phyloP scores from a whole-genome alignment of 2,888 invertebrate species.

The Drosophila subsilvestris region DNA sequence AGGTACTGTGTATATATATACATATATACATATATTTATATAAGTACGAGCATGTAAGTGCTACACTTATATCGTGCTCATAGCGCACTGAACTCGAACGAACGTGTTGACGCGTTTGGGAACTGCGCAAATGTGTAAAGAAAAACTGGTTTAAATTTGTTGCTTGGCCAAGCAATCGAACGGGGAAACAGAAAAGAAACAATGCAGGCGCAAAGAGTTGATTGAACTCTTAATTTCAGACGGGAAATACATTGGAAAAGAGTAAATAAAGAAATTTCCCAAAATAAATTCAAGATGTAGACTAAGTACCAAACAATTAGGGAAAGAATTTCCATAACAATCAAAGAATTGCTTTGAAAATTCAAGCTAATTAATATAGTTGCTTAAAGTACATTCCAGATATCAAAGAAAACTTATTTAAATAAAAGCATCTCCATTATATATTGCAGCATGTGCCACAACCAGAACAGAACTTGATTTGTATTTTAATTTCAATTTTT shows the following conservation, averaged over 20 bases:
- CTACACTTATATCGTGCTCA: conserved; percentile 23
- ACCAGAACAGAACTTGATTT: conserved; percentile 18
- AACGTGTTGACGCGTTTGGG: conserved; percentile 3
- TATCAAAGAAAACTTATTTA: background rate
- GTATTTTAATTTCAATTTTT: background rate
- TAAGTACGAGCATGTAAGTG: background rate
- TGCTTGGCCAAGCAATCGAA: conserved; percentile 13
- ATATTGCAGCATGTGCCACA: background rate
- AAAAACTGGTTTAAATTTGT: conserved; percentile 43
- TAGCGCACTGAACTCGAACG: conserved; percentile 33
- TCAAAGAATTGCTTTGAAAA: background rate
- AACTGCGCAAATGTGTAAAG: conserved; percentile 28
- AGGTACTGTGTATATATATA: background rate
- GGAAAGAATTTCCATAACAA: background rate
- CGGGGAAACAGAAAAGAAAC: conserved; percentile 12
- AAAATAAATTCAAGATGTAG: background rate
- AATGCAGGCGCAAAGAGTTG: conserved; percentile 29
- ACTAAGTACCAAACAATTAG: background rate
- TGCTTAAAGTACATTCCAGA: background rate
- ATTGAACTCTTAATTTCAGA: conserved; percentile 35
- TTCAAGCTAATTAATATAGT: too few species aligned
- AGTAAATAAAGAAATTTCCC: background rate
- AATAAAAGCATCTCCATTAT: background rate
- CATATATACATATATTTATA: background rate
- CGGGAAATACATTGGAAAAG: background rate